Conservation (phyloP, 2,113 vertebrate species). For the Melierax canorus region DNA sequence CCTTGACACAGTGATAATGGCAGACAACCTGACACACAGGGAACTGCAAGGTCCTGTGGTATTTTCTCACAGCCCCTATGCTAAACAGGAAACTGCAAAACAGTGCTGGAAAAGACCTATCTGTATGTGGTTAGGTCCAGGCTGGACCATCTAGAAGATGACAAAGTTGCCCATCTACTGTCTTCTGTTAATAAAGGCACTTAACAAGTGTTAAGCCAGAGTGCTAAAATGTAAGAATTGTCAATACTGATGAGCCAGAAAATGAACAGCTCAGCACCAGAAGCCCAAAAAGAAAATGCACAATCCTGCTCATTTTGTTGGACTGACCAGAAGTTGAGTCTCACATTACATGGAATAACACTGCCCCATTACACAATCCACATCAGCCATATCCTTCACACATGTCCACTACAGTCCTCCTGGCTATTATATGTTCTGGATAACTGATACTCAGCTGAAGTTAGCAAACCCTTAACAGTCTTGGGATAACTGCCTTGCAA, state of each 20-base stretch:
- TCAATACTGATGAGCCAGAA: not conserved
- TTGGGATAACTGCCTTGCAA: not conserved
- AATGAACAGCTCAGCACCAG: not conserved
- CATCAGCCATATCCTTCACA: not conserved
- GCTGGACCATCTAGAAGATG: not conserved
- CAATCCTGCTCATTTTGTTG: not conserved
- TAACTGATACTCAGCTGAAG: not conserved
- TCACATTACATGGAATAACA: not conserved
- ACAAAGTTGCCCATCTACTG: not conserved
- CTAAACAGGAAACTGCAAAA: not conserved
- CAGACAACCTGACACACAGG: not conserved
- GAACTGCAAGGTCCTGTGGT: not conserved
- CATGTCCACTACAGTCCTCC: not conserved
- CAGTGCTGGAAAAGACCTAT: not conserved
- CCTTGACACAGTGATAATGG: rapidly evolving
- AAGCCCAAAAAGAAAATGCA: not conserved
- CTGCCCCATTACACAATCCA: not conserved
- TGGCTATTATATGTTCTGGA: not conserved
- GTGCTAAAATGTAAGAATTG: not conserved
- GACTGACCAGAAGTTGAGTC: not conserved
- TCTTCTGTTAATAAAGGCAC: not conserved
- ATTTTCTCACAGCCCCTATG: not conserved
- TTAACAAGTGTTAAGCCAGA: not conserved
- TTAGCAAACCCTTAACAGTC: not conserved
- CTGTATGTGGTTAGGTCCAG: not conserved